Evolutionary conservation across 2,797 vertebrate species (phyloP).

Genomic region (Etheostoma nigrum): DNA sequence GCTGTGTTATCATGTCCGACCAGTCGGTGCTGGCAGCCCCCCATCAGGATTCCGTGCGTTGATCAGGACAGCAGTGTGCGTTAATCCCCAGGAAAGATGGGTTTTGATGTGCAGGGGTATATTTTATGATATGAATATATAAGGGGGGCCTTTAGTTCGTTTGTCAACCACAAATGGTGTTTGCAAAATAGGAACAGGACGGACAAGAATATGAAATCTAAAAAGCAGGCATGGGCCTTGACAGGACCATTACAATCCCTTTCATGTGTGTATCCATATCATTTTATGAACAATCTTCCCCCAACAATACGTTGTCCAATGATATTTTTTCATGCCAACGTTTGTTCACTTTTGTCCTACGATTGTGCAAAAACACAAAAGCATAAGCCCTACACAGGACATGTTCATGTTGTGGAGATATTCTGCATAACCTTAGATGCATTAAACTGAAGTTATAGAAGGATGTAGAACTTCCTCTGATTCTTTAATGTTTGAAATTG

Average conservation of each 20-base stretch:
- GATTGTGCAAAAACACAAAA: constrained; percentile 16
- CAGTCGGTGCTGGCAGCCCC: constrained; percentile 38
- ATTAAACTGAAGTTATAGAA: constrained; percentile 14
- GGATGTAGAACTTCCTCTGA: constrained; percentile 18
- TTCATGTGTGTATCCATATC: constrained; percentile 17
- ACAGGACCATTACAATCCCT: constrained; percentile 34
- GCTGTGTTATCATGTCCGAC: constrained; percentile 60
- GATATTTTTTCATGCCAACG: constrained; percentile 40
- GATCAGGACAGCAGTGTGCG: constrained; percentile 38
- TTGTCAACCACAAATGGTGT: constrained; percentile 48
- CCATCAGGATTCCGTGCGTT: constrained; percentile 47
- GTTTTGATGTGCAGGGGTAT: constrained; percentile 59
- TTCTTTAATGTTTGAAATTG: constrained; percentile 30
- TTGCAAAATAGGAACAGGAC: constrained; percentile 40
- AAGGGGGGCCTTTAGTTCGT: constrained; percentile 39
- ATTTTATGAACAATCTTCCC: constrained; percentile 44
- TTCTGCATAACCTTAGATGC: constrained; percentile 6
- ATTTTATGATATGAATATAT: constrained; percentile 47
- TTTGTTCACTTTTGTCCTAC: constrained; percentile 5
- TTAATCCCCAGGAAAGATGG: constrained; percentile 58
- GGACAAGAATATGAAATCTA: constrained; percentile 48
- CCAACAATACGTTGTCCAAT: constrained; percentile 27
- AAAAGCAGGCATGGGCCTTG: constrained; percentile 31
- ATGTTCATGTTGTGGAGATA: background rate
- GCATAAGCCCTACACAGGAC: background rate